Evolutionary conservation across 1,140 invertebrate species (phyloP), one percentile per base, ranked within the genome.

Genomic region (Cotesia glomerata): DNA sequence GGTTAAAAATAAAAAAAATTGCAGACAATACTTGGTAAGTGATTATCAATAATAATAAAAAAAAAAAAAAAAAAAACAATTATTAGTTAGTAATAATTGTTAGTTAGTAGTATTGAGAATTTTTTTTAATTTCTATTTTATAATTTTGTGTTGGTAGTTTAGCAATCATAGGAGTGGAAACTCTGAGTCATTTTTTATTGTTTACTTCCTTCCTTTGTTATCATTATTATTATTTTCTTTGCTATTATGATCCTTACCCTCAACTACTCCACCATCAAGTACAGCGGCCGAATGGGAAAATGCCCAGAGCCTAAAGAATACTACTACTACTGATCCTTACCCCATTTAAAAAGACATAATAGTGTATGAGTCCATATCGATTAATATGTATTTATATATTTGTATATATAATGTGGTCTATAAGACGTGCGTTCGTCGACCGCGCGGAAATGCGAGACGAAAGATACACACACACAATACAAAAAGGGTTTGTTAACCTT

Each of bases 1-100:
- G 68, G 76, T 81, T 76, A 84, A 82, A 77, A 78, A 78, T 80
- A 82, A 82, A 81, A 82, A 76, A 81, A 75, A 82, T 80, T 82
- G 79, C 78, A 79, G 74, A 76, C 81, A 84, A 76, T 82, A 82
- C 69, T 72, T 82, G 80, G 81, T 82, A 76, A 82, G 81, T 82
- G 69, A 75, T 71, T 72, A 73, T 45, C 11, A 9, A 11, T 45
- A 9, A 5, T 7, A 39, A 39, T 18, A 18, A 18, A 0, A 26
- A 1, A 26, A 26, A 26, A 26, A 26, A 26, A 26, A 26, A 26
- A 26, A 26, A 26, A 26, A 26, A 26, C 26, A 26, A 26, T 26
- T 0, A 26, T 26, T 26, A 26, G 18, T 26, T 26, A 26, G 18
- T n/a, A 26, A 26, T 3, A 26, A 26, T 26, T 0, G 2, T 26